These are phyloP conservation scores for Lycaon pictus DNA, from an alignment of 2,113 vertebrate genomes.

Conservation along the genomic window DNA sequence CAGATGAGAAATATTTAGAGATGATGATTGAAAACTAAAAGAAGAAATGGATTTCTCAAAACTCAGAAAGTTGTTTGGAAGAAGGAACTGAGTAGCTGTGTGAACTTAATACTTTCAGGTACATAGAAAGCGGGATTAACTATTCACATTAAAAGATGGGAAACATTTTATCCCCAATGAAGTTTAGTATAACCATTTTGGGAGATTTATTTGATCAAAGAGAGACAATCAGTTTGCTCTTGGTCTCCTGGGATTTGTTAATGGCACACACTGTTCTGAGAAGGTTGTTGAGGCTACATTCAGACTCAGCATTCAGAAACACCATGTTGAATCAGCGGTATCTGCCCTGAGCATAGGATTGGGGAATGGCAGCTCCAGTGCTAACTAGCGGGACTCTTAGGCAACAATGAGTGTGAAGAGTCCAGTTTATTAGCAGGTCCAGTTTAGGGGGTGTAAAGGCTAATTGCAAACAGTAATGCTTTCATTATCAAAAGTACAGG, in stretches of 20 bases:
- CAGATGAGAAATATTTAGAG: neutral
- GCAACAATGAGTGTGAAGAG: neutral
- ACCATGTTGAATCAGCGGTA: neutral
- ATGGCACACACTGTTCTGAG: neutral
- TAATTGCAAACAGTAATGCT: slow-evolving; percentile 25
- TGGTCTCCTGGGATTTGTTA: neutral
- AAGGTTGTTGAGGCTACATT: neutral
- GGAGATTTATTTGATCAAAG: neutral
- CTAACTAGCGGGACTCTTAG: neutral
- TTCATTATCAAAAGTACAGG: neutral
- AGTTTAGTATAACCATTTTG: neutral
- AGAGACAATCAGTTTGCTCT: neutral
- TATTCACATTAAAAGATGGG: neutral
- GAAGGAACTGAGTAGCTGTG: neutral
- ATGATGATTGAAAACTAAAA: neutral
- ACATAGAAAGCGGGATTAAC: neutral
- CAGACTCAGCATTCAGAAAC: neutral
- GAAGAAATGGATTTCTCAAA: neutral
- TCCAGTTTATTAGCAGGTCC: neutral
- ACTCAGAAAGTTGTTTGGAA: slow-evolving; percentile 1
- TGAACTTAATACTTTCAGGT: neutral
- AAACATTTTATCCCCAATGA: neutral
- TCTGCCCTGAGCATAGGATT: neutral
- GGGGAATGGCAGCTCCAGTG: neutral
- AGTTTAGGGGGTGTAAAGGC: neutral